Percentiles rank a stretch among this genome's conserved stretches.
Evolutionary conservation across 2,797 vertebrate species (phyloP).

Genomic region (Takifugu rubripes): DNA sequence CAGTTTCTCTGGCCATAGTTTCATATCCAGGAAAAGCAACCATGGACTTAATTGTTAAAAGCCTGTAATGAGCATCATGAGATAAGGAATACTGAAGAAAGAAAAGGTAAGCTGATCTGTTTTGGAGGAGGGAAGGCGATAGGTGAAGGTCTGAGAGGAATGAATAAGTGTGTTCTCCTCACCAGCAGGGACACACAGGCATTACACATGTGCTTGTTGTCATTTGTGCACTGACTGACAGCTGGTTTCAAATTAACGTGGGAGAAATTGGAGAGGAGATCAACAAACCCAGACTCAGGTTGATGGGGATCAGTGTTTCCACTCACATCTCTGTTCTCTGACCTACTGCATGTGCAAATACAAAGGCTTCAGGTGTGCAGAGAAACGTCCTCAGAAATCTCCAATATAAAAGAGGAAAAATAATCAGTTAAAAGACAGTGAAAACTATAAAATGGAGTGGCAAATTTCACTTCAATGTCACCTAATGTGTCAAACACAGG

Average conservation of each 20-base stretch:
- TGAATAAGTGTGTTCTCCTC: constrained; percentile 35
- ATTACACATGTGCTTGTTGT: constrained; percentile 27
- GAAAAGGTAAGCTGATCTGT: constrained; percentile 50
- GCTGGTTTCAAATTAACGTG: constrained; percentile 62
- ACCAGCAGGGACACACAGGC: constrained; percentile 16
- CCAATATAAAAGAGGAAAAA: no score
- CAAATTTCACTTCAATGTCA: no score
- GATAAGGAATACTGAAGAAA: constrained; percentile 17
- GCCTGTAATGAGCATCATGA: background rate
- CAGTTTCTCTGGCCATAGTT: constrained; percentile 18
- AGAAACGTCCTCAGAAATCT: no score
- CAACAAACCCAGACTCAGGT: constrained; percentile 57
- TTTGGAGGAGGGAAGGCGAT: constrained; percentile 51
- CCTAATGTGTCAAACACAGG: no score
- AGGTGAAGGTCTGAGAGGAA: constrained; percentile 30
- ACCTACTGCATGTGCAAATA: constrained; percentile 7
- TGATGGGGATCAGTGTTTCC: constrained; percentile 67
- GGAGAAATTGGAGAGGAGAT: constrained; percentile 66
- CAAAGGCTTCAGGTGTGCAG: background rate
- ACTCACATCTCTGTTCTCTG: constrained; percentile 53
- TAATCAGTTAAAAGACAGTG: no score
- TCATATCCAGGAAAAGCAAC: constrained; percentile 14
- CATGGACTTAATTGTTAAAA: constrained; percentile 6
- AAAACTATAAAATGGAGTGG: no score
- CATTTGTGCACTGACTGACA: constrained; percentile 37